Evolutionary conservation across 2,888 invertebrate species (phyloP).

Genomic region (Drosophila mercatorum): DNA sequence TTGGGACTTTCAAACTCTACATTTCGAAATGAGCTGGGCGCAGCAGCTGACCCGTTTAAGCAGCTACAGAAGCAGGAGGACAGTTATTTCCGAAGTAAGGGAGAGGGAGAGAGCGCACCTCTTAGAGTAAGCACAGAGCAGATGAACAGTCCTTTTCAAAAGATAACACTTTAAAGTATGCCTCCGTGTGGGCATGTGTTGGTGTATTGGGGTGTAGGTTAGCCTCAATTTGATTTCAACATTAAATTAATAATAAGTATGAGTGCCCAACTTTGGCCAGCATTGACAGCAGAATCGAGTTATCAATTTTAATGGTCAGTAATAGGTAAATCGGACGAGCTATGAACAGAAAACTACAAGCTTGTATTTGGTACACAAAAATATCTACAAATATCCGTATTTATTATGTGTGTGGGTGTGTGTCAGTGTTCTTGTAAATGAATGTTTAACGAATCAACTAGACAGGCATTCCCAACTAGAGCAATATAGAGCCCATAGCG

Average conservation of each 20-base stretch:
- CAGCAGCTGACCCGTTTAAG: conserved; percentile 24
- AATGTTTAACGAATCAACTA: no score
- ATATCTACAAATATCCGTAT: no score
- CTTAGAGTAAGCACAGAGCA: not conserved
- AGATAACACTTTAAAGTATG: not conserved
- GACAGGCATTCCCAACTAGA: no score
- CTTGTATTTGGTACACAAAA: no score
- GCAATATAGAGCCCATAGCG: no score
- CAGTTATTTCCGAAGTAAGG: not conserved
- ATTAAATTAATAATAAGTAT: not conserved
- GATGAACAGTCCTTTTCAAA: not conserved
- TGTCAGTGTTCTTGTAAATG: no score
- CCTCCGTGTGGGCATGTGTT: not conserved
- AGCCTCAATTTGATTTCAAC: not conserved
- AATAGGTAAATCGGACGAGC: no score
- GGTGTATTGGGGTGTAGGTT: not conserved
- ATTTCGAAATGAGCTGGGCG: conserved; percentile 6
- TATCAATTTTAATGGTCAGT: no score
- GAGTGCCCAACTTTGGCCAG: not conserved
- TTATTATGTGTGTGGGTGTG: no score
- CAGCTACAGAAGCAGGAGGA: not conserved
- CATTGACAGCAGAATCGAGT: no score
- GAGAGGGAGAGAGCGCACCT: not conserved
- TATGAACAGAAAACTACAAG: no score
- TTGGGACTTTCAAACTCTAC: conserved; percentile 6